Percentiles rank a stretch among this genome's conserved stretches.
These are phyloP conservation scores for Limenitis arthemis DNA, from an alignment of 2,888 invertebrate genomes.

Conservation along the genomic window DNA sequence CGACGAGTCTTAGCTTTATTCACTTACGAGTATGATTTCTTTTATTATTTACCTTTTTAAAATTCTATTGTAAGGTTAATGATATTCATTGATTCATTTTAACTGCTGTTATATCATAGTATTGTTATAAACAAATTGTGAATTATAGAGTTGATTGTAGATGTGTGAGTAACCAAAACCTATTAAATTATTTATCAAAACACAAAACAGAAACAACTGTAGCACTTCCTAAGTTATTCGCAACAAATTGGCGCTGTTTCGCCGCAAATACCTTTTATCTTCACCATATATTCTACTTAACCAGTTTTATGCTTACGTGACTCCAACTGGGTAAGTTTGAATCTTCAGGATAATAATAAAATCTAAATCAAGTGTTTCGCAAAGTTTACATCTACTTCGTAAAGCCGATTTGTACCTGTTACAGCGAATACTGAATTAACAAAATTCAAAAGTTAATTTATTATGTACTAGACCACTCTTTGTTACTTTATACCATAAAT, in stretches of 20 bases:
- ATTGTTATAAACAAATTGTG: no score
- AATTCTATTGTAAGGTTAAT: not conserved
- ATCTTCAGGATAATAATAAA: slow-evolving; percentile 20
- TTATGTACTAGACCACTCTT: not conserved
- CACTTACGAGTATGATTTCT: not conserved
- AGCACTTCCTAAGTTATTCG: not conserved
- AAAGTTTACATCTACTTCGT: slow-evolving; percentile 14
- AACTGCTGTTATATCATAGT: no score
- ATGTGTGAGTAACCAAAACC: no score
- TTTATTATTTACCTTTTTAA: not conserved
- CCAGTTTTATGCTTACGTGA: slow-evolving; percentile 18
- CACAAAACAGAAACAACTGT: not conserved
- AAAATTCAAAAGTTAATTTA: slow-evolving; percentile 2
- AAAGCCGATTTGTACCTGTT: slow-evolving; percentile 6
- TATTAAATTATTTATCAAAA: not conserved
- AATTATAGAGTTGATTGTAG: no score
- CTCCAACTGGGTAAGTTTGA: slow-evolving; percentile 12
- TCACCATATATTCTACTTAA: slow-evolving; percentile 13
- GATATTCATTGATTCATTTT: no score
- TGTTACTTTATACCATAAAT: no score
- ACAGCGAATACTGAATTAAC: slow-evolving; percentile 1
- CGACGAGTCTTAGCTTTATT: slow-evolving; percentile 6
- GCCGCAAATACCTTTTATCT: slow-evolving; percentile 16
- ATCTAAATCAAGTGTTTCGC: slow-evolving; percentile 19
- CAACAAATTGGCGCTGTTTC: slow-evolving; percentile 9